Evolutionary conservation across 2,113 vertebrate species (phyloP).

Genomic region (Tonatia bakeri): DNA sequence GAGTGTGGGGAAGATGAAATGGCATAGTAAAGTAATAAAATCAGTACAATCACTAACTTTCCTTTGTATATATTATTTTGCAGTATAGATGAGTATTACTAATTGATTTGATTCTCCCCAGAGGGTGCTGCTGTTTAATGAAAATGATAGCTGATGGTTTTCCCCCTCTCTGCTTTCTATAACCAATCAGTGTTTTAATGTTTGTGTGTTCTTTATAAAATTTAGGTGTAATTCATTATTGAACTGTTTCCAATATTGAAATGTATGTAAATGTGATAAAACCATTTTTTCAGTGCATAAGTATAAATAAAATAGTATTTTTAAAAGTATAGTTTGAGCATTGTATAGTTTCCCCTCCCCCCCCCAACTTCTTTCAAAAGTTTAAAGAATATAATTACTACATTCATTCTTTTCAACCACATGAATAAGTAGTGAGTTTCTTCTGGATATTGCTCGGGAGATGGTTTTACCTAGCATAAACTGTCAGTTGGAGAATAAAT

Average conservation of each 20-base stretch:
- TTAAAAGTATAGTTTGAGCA: conserved; percentile 72
- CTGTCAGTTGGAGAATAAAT: neutral
- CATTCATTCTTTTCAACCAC: neutral
- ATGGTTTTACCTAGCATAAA: neutral
- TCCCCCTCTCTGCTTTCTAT: conserved; percentile 62
- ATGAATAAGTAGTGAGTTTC: neutral
- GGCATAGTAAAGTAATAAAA: conserved; percentile 57
- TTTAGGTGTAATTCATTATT: conserved; percentile 52
- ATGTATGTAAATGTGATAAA: conserved; percentile 67
- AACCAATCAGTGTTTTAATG: conserved; percentile 65
- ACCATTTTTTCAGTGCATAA: conserved; percentile 72
- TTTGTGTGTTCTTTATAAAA: conserved; percentile 66
- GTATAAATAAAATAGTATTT: conserved; percentile 84
- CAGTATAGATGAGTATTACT: conserved; percentile 55
- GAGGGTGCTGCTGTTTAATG: conserved; percentile 66
- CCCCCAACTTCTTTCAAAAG: neutral
- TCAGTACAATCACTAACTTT: conserved; percentile 77
- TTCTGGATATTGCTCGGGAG: neutral
- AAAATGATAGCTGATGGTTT: conserved; percentile 59
- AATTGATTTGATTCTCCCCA: conserved; percentile 60
- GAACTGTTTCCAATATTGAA: conserved; percentile 52
- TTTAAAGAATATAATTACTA: neutral
- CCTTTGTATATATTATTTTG: conserved; percentile 40
- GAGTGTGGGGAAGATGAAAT: conserved; percentile 48
- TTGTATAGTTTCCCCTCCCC: neutral